Conservation (phyloP, 2,888 invertebrate species). For the Smittia sp. region DNA sequence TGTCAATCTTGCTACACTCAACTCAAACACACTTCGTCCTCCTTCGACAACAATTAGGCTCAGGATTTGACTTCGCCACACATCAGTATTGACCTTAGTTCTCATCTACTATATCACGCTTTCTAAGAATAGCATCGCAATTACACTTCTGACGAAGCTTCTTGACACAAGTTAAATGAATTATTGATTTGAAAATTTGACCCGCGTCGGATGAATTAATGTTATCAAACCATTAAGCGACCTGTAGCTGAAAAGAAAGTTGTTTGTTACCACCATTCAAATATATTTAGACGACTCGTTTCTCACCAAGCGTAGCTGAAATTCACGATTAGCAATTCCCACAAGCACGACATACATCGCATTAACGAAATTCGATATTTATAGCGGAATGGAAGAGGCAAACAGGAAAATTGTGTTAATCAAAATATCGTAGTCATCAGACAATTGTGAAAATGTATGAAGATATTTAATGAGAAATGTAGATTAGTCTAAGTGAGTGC, state of each 20-base stretch:
- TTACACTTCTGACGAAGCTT: too few relatives aligned
- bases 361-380: not conserved
- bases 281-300: constrained; percentile 8
- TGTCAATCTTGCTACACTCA: constrained; percentile 85
- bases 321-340: not conserved
- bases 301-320: constrained; percentile 21
- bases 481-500: not conserved
- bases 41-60: constrained; percentile 27
- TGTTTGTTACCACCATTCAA: not conserved
- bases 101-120: too few relatives aligned
- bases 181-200: too few relatives aligned
- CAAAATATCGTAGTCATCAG: not conserved
- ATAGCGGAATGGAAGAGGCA: not conserved
- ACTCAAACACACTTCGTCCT: constrained; percentile 49
- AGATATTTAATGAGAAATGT: not conserved
- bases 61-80: constrained; percentile 19
- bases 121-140: too few relatives aligned
- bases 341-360: not conserved
- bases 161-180: too few relatives aligned
- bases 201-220: too few relatives aligned
- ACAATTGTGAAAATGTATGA: not conserved
- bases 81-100: not conserved
- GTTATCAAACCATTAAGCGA: not conserved
- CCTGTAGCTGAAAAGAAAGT: not conserved
- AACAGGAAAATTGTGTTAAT: not conserved